Evolutionary conservation across 2,113 vertebrate genomes (phyloP), one percentile per base, ranked within the genome.

Genomic region (Dendropsophus ebraccatus): DNA sequence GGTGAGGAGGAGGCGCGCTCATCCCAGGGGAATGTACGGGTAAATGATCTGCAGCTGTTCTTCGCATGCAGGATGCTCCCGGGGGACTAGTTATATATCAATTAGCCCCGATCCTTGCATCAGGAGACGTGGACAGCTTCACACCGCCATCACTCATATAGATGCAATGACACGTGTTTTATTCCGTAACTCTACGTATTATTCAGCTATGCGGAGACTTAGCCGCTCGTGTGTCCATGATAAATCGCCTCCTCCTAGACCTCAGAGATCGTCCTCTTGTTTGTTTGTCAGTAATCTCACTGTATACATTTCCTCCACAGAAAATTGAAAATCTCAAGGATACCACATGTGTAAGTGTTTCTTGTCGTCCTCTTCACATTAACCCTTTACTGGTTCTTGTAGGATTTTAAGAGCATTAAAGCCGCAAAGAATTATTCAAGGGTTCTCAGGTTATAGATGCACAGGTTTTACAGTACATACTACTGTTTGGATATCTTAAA

Each of bases 281-380:
- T 11, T 41, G 41, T 60, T 19, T 35, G 74, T 32, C 16, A n/a
- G 23, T 41, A 62, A 37, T 41, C 23, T 25, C 21, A 45, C 35
- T 58, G 30, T 35, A 35, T 37, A 14, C 28, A 23, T 72, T 23
- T 83, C 76, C 83, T 89, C 91, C 90, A 82, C 94, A 99, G 97
- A 99, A 98, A 95, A 96, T 99, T 87, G 97, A 99, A 92, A 94
- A 94, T 91, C 95, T 99, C 91, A 99, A 97, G 94, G 97, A 97
- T 91, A 97, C 97, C 84, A 99, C 97, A 89, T 97, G 94, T 98
- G 97, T 99, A 97, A 99, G 97, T 97, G 1, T 2, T 6, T 67
- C 25, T 67, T 23, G 28, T 17, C 28, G 0, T 37, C 21, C 81
- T 85, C 45, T 81, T 25, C 72, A 41, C 54, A 25, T 45, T 7